These are phyloP conservation scores for Hipposideros larvatus DNA, from an alignment of 2,797 vertebrate genomes.

Conservation along the genomic window DNA sequence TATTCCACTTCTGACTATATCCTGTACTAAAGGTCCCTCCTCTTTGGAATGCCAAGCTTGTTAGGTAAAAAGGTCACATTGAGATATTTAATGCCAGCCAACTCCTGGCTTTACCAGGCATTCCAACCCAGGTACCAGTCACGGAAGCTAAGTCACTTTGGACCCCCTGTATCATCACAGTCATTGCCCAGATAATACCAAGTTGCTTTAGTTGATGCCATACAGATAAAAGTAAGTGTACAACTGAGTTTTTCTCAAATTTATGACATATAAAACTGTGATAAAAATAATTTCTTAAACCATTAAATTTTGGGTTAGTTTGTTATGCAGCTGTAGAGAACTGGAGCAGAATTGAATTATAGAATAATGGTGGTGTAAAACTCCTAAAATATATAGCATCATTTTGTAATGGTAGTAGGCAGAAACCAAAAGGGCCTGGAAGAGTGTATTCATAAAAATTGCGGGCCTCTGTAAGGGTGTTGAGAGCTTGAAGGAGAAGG, in stretches of 20 bases:
- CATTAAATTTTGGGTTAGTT: neutral
- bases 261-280: neutral
- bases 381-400: neutral
- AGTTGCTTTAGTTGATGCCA: neutral
- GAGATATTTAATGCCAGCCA: neutral
- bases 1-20: neutral
- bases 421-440: neutral
- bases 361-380: neutral
- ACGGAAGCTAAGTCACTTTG: neutral
- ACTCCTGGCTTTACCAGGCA: neutral
- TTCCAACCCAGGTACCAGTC: neutral
- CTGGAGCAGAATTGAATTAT: neutral
- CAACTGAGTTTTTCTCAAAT: neutral
- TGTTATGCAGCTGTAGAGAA: neutral
- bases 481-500: neutral
- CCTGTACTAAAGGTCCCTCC: fast-evolving
- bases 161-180: neutral
- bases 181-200: neutral
- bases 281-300: neutral
- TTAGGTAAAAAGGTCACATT: neutral
- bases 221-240: neutral
- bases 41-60: neutral
- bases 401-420: neutral
- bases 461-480: neutral
- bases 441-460: neutral